Conservation (phyloP, 2,113 vertebrate genomes). For the Neomonachus schauinslandi region DNA sequence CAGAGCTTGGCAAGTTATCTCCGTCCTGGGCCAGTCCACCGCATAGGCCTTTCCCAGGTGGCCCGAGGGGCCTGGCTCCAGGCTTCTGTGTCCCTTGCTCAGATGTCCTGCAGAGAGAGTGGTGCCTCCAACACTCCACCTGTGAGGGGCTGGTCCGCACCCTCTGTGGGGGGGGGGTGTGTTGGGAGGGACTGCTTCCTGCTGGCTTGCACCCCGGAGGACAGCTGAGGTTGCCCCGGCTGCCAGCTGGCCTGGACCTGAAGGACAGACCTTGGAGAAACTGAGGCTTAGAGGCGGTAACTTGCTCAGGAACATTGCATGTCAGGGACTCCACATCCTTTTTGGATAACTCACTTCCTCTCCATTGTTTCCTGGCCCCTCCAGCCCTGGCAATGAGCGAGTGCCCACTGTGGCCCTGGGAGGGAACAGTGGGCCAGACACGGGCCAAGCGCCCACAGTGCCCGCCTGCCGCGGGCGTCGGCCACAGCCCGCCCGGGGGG, state of each 20-base stretch:
- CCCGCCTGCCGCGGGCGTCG: background rate
- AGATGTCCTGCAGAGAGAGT: background rate
- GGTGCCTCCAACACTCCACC: rapidly evolving
- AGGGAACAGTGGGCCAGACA: background rate
- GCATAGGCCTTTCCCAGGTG: background rate
- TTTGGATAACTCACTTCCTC: background rate
- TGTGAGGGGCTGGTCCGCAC: background rate
- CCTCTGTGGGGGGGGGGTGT: background rate
- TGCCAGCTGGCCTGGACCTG: background rate
- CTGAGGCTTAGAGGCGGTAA: background rate
- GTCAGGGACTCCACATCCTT: background rate
- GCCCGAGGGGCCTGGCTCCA: background rate
- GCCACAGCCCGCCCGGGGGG: background rate
- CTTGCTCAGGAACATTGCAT: background rate
- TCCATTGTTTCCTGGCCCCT: background rate
- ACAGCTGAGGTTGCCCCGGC: background rate
- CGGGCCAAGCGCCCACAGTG: background rate
- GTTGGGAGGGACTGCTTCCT: background rate
- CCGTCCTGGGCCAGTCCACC: background rate
- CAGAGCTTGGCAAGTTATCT: background rate
- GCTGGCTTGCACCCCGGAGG: background rate
- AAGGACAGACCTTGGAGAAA: background rate
- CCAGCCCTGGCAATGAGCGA: background rate
- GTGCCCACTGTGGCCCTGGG: background rate
- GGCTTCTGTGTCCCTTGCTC: background rate